A percentile compares a stretch with the other conserved stretches of the same genome.
phyloP scores from a whole-genome alignment of 2,113 vertebrate species.

The Megaleporinus macrocephalus region DNA sequence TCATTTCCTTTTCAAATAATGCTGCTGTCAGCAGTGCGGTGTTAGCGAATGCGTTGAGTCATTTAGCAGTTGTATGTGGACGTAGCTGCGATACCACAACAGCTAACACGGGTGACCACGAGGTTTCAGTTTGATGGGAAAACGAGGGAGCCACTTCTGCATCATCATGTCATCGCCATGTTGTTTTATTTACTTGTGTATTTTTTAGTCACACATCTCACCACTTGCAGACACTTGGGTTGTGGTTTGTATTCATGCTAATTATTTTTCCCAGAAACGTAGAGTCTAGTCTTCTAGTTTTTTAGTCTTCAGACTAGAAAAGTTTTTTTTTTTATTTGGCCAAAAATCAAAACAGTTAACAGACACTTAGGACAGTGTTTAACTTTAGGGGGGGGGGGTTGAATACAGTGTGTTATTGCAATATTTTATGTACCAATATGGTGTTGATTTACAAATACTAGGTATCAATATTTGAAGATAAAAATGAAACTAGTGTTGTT shows the following conservation, averaged over 20 bases:
- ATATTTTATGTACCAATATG: no score
- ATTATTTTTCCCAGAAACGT: neutral
- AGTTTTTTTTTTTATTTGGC: no score
- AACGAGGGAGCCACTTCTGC: neutral
- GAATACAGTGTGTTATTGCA: no score
- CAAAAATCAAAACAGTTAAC: no score
- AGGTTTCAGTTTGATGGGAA: neutral
- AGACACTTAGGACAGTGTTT: no score
- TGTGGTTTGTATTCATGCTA: neutral
- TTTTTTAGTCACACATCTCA: neutral
- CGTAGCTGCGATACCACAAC: neutral
- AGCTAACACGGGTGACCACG: neutral
- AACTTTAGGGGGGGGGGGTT: no score
- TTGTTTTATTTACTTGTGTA: neutral
- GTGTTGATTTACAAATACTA: no score
- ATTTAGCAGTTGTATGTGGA: neutral
- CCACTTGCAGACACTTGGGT: neutral
- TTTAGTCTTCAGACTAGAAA: no score
- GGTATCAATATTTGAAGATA: no score
- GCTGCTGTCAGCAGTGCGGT: neutral
- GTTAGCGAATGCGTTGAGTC: neutral
- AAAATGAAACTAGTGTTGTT: no score
- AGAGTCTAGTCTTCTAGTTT: no score
- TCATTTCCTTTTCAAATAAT: neutral
- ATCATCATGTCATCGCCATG: neutral